A percentile compares a stretch with the other conserved stretches of the same genome.
Conservation (phyloP, 2,113 vertebrate genomes). For the Calypte anna region DNA sequence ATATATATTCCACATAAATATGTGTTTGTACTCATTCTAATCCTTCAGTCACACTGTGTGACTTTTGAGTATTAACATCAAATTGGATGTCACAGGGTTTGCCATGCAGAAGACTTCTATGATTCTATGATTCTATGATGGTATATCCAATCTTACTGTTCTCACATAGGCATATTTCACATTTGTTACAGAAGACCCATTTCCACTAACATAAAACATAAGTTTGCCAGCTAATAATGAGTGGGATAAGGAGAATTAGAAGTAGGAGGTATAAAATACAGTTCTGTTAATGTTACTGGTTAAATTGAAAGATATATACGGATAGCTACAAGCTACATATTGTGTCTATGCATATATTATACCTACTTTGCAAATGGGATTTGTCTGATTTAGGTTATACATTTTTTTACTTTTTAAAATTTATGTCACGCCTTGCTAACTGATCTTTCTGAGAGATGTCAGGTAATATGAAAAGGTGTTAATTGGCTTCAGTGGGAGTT, state of each 20-base stretch:
- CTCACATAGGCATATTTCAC: neutral
- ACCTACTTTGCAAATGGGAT: neutral
- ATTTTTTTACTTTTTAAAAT: neutral
- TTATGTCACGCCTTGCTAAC: neutral
- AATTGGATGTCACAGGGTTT: neutral
- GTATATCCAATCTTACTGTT: neutral
- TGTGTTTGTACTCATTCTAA: neutral
- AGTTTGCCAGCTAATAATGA: neutral
- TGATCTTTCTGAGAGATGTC: neutral
- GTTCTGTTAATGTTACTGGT: neutral
- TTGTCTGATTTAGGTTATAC: neutral
- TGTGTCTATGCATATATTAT: neutral
- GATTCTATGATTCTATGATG: no score
- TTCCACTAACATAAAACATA: neutral
- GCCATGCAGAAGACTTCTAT: neutral
- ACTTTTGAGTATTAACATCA: neutral
- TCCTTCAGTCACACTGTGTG: neutral
- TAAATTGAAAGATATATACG: neutral
- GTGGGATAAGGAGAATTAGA: neutral
- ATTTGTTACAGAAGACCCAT: neutral
- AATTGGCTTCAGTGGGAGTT: constrained; percentile 20
- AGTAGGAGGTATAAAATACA: neutral
- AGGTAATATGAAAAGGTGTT: neutral
- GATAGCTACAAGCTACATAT: neutral
- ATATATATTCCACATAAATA: neutral